These are phyloP conservation scores for Gonioctena quinquepunctata DNA, from an alignment of 1,140 invertebrate genomes.

Conservation along the genomic window DNA sequence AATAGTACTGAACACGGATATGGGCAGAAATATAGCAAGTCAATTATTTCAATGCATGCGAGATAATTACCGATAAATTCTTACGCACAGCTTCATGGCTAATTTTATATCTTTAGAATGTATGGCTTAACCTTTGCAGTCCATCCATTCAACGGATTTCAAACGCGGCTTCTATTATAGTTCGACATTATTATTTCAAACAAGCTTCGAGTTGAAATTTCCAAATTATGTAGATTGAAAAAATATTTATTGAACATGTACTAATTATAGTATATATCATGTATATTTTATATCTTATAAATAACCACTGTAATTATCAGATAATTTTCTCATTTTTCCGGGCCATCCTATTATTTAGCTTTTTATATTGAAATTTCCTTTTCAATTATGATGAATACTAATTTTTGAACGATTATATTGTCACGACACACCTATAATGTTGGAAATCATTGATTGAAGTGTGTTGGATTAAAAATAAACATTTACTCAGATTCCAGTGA, in stretches of 20 bases:
- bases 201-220: neutral
- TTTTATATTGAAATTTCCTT: slow-evolving; percentile 2
- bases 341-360: neutral
- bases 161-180: too few relatives aligned
- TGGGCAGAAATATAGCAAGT: neutral
- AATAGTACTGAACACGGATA: neutral
- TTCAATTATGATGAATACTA: slow-evolving; percentile 7
- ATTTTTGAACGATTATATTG: neutral
- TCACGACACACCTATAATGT: neutral
- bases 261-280: slow-evolving; percentile 7
- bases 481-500: too few relatives aligned
- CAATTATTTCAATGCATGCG: neutral
- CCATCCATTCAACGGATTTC: too few relatives aligned
- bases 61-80: neutral
- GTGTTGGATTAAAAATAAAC: too few relatives aligned
- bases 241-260: slow-evolving; percentile 14
- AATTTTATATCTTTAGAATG: neutral
- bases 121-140: neutral
- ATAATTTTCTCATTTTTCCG: neutral
- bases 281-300: slow-evolving; percentile 10
- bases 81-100: neutral
- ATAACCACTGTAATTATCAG: slow-evolving; percentile 3
- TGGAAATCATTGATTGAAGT: too few relatives aligned
- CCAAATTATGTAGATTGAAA: slow-evolving; percentile 3
- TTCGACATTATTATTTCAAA: too few relatives aligned